phyloP scores from a whole-genome alignment of 1,140 invertebrate genomes.

The Brevipalpus yothersi region DNA sequence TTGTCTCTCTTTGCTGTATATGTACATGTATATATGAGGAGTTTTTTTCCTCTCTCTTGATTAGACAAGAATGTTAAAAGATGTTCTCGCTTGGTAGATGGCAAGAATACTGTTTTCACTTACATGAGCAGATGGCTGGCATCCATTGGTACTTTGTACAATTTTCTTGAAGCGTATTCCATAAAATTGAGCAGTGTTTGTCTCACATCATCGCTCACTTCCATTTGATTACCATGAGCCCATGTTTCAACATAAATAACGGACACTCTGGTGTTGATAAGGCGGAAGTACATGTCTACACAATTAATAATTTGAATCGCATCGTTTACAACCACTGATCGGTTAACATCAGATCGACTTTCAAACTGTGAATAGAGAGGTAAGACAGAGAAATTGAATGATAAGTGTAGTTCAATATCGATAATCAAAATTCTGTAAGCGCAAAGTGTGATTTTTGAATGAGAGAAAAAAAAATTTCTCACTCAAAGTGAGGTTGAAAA shows the following conservation, averaged over 20 bases:
- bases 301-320: slow-evolving; percentile 89
- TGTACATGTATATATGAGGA: too few species aligned
- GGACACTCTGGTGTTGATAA: slow-evolving; percentile 68
- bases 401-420: too few species aligned
- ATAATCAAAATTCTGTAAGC: too few species aligned
- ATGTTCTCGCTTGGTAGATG: not conserved
- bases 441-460: too few species aligned
- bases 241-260: slow-evolving; percentile 90
- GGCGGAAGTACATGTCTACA: slow-evolving; percentile 80
- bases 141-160: slow-evolving; percentile 58
- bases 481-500: too few species aligned
- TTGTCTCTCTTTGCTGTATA: too few species aligned
- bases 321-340: slow-evolving; percentile 69
- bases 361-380: slow-evolving; percentile 35
- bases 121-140: slow-evolving; percentile 75
- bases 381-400: too few species aligned
- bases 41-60: too few species aligned
- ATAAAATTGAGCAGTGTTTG: slow-evolving; percentile 65
- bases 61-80: too few species aligned
- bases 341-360: slow-evolving; percentile 50
- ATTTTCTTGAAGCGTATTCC: slow-evolving; percentile 53
- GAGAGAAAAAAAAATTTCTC: too few species aligned
- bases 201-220: slow-evolving; percentile 26
- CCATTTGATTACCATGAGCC: slow-evolving; percentile 60
- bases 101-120: slow-evolving; percentile 20